Conservation (phyloP, 2,797 vertebrate genomes). For the Catamblyrhynchus diadema region DNA sequence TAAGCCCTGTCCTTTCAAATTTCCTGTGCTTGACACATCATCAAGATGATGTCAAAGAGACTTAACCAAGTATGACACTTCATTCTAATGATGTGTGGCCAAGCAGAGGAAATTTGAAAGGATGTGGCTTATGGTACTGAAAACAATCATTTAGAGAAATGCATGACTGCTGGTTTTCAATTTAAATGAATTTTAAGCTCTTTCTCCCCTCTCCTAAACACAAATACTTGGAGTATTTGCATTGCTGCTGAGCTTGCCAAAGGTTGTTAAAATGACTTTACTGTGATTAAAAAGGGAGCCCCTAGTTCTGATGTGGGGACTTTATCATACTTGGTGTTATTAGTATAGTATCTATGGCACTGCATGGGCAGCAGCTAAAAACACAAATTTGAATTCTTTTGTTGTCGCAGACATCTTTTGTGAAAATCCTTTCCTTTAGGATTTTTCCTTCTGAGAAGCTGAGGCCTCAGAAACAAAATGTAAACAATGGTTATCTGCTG, state of each 20-base stretch:
- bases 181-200: conserved; percentile 44
- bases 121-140: conserved; percentile 34
- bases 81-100: conserved; percentile 52
- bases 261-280: not conserved
- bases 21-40: conserved; percentile 62
- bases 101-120: conserved; percentile 50
- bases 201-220: not conserved
- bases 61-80: conserved; percentile 50
- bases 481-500: too few species aligned
- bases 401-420: too few species aligned
- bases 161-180: conserved; percentile 44
- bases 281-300: not conserved
- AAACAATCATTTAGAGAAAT: conserved; percentile 51
- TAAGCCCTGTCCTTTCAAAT: conserved; percentile 28
- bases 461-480: too few species aligned
- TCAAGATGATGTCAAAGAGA: conserved; percentile 44
- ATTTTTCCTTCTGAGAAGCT: too few species aligned
- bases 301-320: not conserved
- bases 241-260: conserved; percentile 1
- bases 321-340: not conserved
- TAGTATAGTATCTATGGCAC: not conserved
- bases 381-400: not conserved
- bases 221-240: conserved; percentile 18
- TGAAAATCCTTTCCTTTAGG: too few species aligned
- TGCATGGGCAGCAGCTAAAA: not conserved